These are phyloP conservation scores for Azemiops feae DNA, from an alignment of 2,113 vertebrate genomes.

Conservation along the genomic window DNA sequence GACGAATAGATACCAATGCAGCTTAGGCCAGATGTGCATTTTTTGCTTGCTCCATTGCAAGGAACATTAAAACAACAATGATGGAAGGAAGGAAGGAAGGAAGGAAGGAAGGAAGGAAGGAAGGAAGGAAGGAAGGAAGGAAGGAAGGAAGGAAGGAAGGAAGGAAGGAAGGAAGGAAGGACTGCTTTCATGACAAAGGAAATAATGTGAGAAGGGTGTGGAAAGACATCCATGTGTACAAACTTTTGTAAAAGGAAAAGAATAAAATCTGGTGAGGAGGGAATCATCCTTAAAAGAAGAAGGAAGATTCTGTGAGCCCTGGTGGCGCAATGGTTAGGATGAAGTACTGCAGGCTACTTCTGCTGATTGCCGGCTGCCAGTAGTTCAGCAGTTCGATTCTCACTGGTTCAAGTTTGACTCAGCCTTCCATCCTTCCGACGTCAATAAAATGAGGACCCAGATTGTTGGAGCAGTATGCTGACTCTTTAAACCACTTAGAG, in stretches of 20 bases:
- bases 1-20: background rate
- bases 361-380: no score
- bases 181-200: background rate
- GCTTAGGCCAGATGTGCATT: background rate
- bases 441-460: no score
- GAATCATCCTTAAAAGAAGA: background rate
- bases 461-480: no score
- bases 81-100: background rate
- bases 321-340: no score
- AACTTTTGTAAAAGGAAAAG: background rate
- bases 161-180: no score
- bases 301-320: background rate
- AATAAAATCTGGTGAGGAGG: background rate
- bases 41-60: background rate
- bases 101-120: no score
- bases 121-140: background rate
- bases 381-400: no score
- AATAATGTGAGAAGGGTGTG: background rate
- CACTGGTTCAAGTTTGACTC: no score
- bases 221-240: no score
- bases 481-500: no score
- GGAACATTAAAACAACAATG: background rate
- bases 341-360: no score
- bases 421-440: no score
- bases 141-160: background rate